Base-by-base conservation (phyloP, 2,113 vertebrate species). In the Etheostoma cragini region DNA sequence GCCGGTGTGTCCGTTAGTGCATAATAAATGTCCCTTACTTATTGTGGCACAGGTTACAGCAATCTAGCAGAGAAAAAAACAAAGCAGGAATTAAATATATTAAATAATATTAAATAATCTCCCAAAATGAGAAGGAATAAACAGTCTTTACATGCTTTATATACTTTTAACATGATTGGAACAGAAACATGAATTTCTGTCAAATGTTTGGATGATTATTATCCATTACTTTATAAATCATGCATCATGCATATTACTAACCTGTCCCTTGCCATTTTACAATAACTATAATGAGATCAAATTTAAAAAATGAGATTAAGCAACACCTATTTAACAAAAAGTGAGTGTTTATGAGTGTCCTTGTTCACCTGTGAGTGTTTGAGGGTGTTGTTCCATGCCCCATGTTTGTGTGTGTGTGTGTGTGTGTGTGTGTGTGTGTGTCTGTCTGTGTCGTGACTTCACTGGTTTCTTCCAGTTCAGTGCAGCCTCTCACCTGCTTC, bases 401-500 rank as follows among this genome's bases (percentile, higher is more conserved):
- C 0, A 0, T 73, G 14, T 45, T 0, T 63, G 22, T 49, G 0
- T 74, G 13, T 49, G 1, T 50, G 26, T 38, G 13, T 53, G 12
- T 30, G 45, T 42, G 30, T 35, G 66, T 57, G 21, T 35, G 30
- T 35, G 21, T 49, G 46, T 63, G 49, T 54, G 17, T 49, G 35
- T 74, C 53, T 68, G 26, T 83, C n/a, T 80, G 58, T 56, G 14
- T 75, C 26, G 17, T 78, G 66, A 61, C 78, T 83, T 50, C 8
- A n/a, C 63, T 69, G 76, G 21, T 57, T 80, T 65, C 62, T 83
- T 87, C 79, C 83, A 82, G 73, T 57, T 91, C 77, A 77, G 58
- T 89, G 90, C 72, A 58, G 69, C 26, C 71, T 77, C 94, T 95
- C 90, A 96, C 96, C 94, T 96, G 93, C 90, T 95, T 97, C 96